phyloP scores from a whole-genome alignment of 2,888 invertebrate species.

The Lepas anatifera region DNA sequence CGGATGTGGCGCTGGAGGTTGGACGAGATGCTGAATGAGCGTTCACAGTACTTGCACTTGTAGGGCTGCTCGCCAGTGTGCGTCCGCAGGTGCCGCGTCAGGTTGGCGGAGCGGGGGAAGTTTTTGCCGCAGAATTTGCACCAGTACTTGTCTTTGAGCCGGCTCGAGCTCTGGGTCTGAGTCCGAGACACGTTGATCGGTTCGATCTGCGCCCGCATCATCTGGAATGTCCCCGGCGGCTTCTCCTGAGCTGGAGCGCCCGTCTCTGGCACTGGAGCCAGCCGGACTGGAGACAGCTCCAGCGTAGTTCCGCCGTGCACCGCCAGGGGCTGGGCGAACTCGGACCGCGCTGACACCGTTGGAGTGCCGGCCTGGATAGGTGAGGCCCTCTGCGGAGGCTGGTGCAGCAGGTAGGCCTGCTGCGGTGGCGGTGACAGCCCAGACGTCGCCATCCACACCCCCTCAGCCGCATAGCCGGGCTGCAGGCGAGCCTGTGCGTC shows the following conservation, averaged over 20 bases:
- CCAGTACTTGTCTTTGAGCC: slow-evolving; percentile 48
- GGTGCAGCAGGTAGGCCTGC: not conserved
- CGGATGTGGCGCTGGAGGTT: slow-evolving; percentile 96
- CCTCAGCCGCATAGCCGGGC: not conserved
- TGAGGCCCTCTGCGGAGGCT: not conserved
- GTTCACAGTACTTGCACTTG: slow-evolving; percentile 96
- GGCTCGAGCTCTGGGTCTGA: not conserved
- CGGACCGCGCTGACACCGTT: slow-evolving; percentile 12
- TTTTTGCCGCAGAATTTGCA: slow-evolving; percentile 96
- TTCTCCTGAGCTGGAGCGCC: slow-evolving; percentile 9
- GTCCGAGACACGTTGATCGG: not conserved
- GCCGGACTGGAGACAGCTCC: slow-evolving; percentile 16
- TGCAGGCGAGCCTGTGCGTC: not conserved
- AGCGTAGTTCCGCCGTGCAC: slow-evolving; percentile 3
- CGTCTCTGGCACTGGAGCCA: slow-evolving; percentile 12
- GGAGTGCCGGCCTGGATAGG: not conserved
- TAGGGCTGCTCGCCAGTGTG: slow-evolving; percentile 98
- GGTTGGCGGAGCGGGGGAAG: slow-evolving; percentile 92
- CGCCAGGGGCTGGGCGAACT: slow-evolving; percentile 15
- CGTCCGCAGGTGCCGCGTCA: slow-evolving; percentile 90
- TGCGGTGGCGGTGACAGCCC: not conserved
- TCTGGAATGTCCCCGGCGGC: slow-evolving; percentile 11
- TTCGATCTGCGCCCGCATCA: slow-evolving; percentile 1
- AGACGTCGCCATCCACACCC: not conserved
- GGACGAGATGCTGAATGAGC: slow-evolving; percentile 97